Percentiles rank a stretch among this genome's conserved stretches.
Evolutionary conservation across 2,888 invertebrate species (phyloP).

Genomic region (Hoplodrina blanda): DNA sequence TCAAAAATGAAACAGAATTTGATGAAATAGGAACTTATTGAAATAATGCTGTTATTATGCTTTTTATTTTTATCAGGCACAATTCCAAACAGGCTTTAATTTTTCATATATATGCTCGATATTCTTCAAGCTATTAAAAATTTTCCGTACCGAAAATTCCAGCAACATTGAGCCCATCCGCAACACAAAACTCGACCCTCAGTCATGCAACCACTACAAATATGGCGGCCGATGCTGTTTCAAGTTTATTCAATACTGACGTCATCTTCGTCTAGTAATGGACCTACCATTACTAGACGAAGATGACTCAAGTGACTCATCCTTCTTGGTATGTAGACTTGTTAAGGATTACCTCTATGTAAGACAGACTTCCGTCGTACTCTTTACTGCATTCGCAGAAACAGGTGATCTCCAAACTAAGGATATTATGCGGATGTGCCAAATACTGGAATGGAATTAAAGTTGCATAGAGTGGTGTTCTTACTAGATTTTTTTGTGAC

Average conservation of each 20-base stretch:
- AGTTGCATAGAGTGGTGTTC: constrained; percentile 4
- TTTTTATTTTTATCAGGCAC: neutral
- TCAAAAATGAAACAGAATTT: too few relatives aligned
- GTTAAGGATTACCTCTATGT: constrained; percentile 7
- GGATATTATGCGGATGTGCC: constrained; percentile 42
- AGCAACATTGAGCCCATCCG: neutral
- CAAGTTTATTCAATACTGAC: constrained; percentile 29
- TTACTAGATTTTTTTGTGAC: too few relatives aligned
- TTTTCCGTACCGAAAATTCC: too few relatives aligned
- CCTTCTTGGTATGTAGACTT: constrained; percentile 7
- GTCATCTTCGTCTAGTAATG: too few relatives aligned
- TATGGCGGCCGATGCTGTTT: constrained; percentile 24
- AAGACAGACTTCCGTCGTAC: constrained; percentile 17
- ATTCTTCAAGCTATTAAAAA: too few relatives aligned
- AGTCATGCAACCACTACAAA: neutral
- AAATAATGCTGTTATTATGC: too few relatives aligned
- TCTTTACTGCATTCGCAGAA: neutral
- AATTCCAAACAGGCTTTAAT: neutral
- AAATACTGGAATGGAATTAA: constrained; percentile 26
- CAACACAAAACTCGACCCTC: neutral
- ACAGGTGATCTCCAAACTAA: constrained; percentile 26
- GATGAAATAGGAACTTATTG: too few relatives aligned
- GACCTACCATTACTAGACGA: neutral
- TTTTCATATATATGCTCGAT: too few relatives aligned
- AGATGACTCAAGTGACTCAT: constrained; percentile 43